phyloP scores from a whole-genome alignment of 1,140 invertebrate species.

The Drosophila pallidifrons region DNA sequence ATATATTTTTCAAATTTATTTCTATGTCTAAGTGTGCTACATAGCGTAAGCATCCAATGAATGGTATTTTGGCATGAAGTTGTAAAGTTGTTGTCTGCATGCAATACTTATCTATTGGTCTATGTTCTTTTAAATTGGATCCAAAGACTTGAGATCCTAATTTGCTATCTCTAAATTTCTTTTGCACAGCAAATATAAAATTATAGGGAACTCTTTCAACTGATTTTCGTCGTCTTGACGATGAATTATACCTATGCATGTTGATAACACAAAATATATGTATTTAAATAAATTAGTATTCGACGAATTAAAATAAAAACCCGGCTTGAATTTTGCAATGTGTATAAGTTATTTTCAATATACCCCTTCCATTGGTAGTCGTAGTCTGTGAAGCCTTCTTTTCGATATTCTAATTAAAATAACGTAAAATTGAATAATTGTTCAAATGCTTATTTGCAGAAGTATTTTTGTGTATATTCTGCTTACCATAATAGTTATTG shows the following conservation, averaged over 20 bases:
- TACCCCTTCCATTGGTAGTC: too few species aligned
- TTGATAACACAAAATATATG: too few species aligned
- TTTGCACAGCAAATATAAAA: slow-evolving; percentile 6
- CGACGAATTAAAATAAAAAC: too few species aligned
- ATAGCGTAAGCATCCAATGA: not conserved
- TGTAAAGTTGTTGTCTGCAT: not conserved
- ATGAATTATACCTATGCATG: not conserved
- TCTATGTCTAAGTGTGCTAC: not conserved
- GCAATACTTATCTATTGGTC: not conserved
- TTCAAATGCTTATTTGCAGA: too few species aligned
- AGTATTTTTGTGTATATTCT: too few species aligned
- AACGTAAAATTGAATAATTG: too few species aligned
- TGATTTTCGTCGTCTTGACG: not conserved
- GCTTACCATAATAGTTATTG: too few species aligned
- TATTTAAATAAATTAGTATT: too few species aligned
- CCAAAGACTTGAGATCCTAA: not conserved
- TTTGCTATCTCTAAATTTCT: not conserved
- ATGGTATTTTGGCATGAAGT: not conserved
- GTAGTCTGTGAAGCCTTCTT: too few species aligned
- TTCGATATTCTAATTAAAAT: too few species aligned
- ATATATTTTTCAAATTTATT: slow-evolving; percentile 1
- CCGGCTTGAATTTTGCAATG: too few species aligned
- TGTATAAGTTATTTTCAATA: too few species aligned
- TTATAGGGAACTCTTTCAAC: slow-evolving; percentile 3
- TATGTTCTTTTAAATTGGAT: not conserved